Base-by-base conservation (phyloP, 2,888 invertebrate genomes). In the Nesidiocoris tenuis region DNA sequence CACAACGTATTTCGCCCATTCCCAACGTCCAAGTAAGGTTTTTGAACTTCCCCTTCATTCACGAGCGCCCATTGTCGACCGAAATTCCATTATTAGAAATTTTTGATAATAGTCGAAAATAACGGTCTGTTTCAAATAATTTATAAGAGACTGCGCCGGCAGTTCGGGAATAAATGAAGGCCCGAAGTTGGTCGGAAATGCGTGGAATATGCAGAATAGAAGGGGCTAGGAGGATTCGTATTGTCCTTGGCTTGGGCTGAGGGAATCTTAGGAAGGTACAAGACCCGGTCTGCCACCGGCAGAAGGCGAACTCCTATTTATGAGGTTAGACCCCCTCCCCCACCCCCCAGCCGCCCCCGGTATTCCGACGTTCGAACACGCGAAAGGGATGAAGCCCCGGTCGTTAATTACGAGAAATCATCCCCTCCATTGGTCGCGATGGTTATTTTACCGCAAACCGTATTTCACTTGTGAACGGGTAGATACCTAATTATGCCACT, bases 261-360 rank as follows among this genome's bases (percentile, higher is more conserved):
- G 39, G 39, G 39, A 12, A 39, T 39, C 39, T 39, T 39, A 39
- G 39, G 39, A 39, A 39, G 39, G 39, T 39, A 39, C 39, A 39
- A 39, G 63, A 63, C 63, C 17, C 63, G 19, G 63, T 7, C 63
- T 67, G 67, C 67, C 67, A 67, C 18, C 18, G 55, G 19, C 67
- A 67, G 67, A 56, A 25, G 67, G 67, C 67, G 56, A 56, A 54
- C 55, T 19, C 54, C 65, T 67, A 67, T 67, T 67, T 67, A 67
- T 67, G 56, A 22, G 19, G 16, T n/a, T n/a, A 18, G 9, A 18
- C n/a, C 39, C 65, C 55, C 55, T 17, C 39, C 24, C 65, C 39
- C 25, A 25, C n/a, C 24, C n/a, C 21, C n/a, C 67, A n/a, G n/a
- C n/a, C n/a, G n/a, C n/a, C n/a, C n/a, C n/a, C n/a, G n/a, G n/a